Evolutionary conservation across 2,113 vertebrate genomes (phyloP).

Genomic region (Oreochromis niloticus): DNA sequence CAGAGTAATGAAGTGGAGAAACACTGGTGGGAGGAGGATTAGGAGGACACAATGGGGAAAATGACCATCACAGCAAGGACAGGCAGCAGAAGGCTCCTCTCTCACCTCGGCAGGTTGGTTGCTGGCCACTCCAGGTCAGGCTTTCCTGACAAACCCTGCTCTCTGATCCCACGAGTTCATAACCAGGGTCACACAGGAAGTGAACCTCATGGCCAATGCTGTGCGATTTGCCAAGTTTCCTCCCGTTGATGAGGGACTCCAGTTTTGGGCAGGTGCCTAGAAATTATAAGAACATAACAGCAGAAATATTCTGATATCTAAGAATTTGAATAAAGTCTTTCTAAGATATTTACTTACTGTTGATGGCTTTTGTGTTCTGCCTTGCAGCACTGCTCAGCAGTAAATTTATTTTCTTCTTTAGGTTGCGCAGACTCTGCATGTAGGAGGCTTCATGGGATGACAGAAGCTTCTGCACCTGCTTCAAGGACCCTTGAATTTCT

Average conservation of each 20-base stretch:
- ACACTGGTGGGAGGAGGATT: not conserved
- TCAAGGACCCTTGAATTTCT: conserved; percentile 69
- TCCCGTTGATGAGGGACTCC: conserved; percentile 65
- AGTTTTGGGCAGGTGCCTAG: conserved; percentile 75
- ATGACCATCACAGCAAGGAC: not conserved
- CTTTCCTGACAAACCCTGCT: conserved; percentile 74
- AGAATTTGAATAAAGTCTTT: not conserved
- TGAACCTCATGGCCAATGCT: conserved; percentile 77
- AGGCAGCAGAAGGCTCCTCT: not conserved
- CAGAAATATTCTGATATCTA: not conserved
- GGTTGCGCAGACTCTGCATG: conserved; percentile 62
- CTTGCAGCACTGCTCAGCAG: conserved; percentile 67
- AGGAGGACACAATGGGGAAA: not conserved
- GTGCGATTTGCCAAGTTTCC: conserved; percentile 72
- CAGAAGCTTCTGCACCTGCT: conserved; percentile 82
- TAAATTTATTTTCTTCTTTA: conserved; percentile 78
- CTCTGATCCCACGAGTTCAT: conserved; percentile 76
- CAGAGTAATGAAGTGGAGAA: not conserved
- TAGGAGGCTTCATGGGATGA: conserved; percentile 77
- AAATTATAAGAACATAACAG: not conserved
- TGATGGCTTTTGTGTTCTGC: conserved; percentile 51
- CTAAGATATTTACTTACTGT: conserved; percentile 54
- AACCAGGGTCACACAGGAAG: conserved; percentile 75
- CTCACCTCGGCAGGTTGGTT: conserved; percentile 77
- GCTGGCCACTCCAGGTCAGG: conserved; percentile 76